Evolutionary conservation across 23 tunicate genomes (phyloP).

Genomic region (Trididemnum clinides): DNA sequence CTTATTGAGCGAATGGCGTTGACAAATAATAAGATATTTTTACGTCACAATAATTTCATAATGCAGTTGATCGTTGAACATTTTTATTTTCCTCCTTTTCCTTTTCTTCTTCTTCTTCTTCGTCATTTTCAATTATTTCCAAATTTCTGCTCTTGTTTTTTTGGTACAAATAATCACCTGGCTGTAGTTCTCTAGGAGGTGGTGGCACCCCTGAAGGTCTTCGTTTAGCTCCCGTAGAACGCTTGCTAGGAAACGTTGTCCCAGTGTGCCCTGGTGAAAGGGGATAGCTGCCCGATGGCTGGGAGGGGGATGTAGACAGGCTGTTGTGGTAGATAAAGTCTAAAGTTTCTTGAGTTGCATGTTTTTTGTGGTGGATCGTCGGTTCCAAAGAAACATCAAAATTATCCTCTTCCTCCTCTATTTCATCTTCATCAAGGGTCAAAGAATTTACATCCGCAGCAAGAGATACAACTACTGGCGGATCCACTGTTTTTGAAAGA

Average conservation of each 20-base stretch:
- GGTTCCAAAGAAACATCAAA: not conserved
- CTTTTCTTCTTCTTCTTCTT: conserved; percentile 4
- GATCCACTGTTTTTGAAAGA: no score
- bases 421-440: not conserved
- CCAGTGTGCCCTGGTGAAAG: not conserved
- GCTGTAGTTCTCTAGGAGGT: conserved; percentile 63
- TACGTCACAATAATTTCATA: no score
- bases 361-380: conserved; percentile 3
- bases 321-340: conserved; percentile 69
- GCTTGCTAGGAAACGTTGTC: not conserved
- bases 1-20: no score
- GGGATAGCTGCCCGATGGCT: conserved; percentile 24
- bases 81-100: no score
- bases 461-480: no score
- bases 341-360: conserved; percentile 60
- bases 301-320: conserved; percentile 43
- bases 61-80: no score
- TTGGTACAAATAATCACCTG: conserved; percentile 46
- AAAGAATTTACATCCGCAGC: no score
- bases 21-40: no score
- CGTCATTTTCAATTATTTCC: not conserved
- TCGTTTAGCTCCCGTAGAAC: conserved; percentile 12
- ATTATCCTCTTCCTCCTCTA: not conserved
- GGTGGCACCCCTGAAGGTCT: conserved; percentile 82
- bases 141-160: not conserved